Percentiles rank a stretch among this genome's conserved stretches.
Evolutionary conservation across 2,888 invertebrate species (phyloP).

Genomic region (Nipponacmea schrenckii): DNA sequence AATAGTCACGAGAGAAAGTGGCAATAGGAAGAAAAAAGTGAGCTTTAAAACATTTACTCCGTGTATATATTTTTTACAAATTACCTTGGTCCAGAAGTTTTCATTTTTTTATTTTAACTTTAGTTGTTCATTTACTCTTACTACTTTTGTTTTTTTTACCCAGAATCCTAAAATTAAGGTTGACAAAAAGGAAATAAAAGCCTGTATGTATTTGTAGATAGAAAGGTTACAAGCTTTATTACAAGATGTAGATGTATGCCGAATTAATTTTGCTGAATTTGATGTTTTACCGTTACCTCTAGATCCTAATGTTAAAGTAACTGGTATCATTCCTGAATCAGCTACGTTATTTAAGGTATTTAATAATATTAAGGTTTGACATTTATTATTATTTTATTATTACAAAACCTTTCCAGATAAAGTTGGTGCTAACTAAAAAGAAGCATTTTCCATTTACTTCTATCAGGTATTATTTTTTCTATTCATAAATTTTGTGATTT

Average conservation of each 20-base stretch:
- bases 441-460: neutral
- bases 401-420: neutral
- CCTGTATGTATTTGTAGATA: constrained; percentile 69
- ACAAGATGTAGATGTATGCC: constrained; percentile 67
- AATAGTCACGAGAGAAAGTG: constrained; percentile 88
- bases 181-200: neutral
- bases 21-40: constrained; percentile 87
- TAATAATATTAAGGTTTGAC: neutral
- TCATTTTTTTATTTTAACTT: too few relatives aligned
- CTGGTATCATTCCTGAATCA: constrained; percentile 81
- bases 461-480: neutral
- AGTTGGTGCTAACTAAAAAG: too few relatives aligned
- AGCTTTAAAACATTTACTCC: neutral
- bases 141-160: too few relatives aligned
- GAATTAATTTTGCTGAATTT: constrained; percentile 79
- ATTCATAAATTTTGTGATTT: neutral
- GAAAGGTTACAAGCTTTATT: constrained; percentile 87
- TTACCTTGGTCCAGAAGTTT: too few relatives aligned
- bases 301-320: constrained; percentile 90
- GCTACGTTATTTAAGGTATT: constrained; percentile 87
- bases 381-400: neutral
- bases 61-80: too few relatives aligned
- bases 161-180: too few relatives aligned
- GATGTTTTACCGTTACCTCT: constrained; percentile 93
- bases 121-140: too few relatives aligned